Evolutionary conservation across 2,888 invertebrate species (phyloP).

Genomic region (Volucella bombylans): DNA sequence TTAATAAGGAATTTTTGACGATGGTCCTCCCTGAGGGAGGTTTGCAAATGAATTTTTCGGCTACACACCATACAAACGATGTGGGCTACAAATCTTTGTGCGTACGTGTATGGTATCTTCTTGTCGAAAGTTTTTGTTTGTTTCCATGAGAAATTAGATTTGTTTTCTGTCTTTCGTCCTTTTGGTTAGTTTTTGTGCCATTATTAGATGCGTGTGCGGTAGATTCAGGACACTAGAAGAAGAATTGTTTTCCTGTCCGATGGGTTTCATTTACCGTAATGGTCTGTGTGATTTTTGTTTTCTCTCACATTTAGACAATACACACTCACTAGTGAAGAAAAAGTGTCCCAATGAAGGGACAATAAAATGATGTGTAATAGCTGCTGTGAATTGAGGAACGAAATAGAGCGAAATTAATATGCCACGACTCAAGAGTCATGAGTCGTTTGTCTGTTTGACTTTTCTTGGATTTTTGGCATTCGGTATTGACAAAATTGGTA

Average conservation of each 20-base stretch:
- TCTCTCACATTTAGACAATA: not conserved
- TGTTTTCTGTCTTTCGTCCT: conserved; percentile 14
- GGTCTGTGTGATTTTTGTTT: conserved; percentile 50
- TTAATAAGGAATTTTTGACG: conserved; percentile 62
- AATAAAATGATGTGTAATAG: conserved; percentile 53
- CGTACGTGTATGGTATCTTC: conserved; percentile 16
- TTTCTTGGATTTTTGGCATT: conserved; percentile 14
- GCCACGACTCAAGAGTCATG: not conserved
- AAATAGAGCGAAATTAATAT: conserved; percentile 55
- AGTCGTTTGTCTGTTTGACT: conserved; percentile 20
- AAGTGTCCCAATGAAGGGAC: conserved; percentile 59
- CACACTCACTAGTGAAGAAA: conserved; percentile 2
- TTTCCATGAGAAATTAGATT: conserved; percentile 40
- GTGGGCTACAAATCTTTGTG: conserved; percentile 1
- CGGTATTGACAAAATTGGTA: not conserved
- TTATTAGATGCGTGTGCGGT: conserved; percentile 39
- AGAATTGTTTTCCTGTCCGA: conserved; percentile 43
- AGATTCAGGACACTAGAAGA: conserved; percentile 3
- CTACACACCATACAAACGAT: not conserved
- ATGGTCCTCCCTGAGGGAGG: conserved; percentile 49
- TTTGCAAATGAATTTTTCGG: conserved; percentile 14
- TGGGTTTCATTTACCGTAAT: conserved; percentile 63
- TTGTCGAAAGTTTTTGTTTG: conserved; percentile 14
- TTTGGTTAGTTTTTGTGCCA: conserved; percentile 5
- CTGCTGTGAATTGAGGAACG: conserved; percentile 47